Evolutionary conservation across 2,888 invertebrate species (phyloP), one percentile per base, ranked within the genome.

Genomic region (Bombylius major): DNA sequence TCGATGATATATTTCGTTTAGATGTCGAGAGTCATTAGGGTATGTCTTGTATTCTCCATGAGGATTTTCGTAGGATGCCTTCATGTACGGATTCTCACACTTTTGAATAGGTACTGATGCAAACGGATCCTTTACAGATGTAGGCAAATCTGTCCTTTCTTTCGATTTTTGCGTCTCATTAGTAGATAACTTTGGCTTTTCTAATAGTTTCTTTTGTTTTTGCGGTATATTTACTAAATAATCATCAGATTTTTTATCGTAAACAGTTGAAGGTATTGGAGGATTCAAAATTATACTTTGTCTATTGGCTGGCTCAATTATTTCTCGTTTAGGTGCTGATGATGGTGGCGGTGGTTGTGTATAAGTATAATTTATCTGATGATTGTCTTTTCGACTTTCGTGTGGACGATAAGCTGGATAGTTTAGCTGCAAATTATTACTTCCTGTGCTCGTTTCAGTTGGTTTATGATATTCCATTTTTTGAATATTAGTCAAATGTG

Each of bases 211-310:
- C 36, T 50, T 50, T 31, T 50, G 54, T 36, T 46, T 50, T 36
- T 55, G 54, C 12, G 54, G 54, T 1, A 47, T 55, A 23, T 55
- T 55, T n/a, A 55, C 32, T n/a, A 55, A 50, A 50, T 55, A 55
- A 36, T 55, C 54, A 23, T 50, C 54, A 33, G 54, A 50, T 45
- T 50, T 55, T 46, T 55, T 55, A 36, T 55, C 54, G 14, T 46
- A 55, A 5, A 55, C 54, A 13, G 54, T 55, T 7, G 31, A 13
- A 9, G 54, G 50, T 32, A 46, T 55, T 5, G 54, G 54, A 39
- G 54, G 54, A 39, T 55, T 55, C 5, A 50, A 50, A 31, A 55
- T 55, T 11, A 55, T 50, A 39, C 39, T 55, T 47, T 55, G 54
- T 9, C 50, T 55, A 23, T 42, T 34, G n/a, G 34, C 44, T 14